Conservation (phyloP, 2,888 invertebrate species). For the Drosophila nigritarsus region DNA sequence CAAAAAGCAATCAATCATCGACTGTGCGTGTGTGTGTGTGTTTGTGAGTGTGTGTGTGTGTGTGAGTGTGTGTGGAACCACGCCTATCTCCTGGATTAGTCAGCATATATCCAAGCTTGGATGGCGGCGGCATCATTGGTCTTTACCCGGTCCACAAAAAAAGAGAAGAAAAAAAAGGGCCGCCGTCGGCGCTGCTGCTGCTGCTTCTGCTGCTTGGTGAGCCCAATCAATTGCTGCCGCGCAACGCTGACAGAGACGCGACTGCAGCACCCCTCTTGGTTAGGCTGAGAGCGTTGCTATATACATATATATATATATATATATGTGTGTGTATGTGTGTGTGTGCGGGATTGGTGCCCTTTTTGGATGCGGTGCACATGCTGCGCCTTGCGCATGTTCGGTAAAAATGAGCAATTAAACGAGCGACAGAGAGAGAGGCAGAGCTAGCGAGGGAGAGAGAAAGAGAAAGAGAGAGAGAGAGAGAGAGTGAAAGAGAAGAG, state of each 20-base stretch:
- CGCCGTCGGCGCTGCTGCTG: slow-evolving; percentile 46
- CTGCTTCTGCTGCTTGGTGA: slow-evolving; percentile 42
- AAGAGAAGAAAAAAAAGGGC: slow-evolving; percentile 45
- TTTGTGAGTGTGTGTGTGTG: slow-evolving; percentile 46
- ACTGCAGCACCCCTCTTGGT: slow-evolving; percentile 47
- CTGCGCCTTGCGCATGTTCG: slow-evolving; percentile 79
- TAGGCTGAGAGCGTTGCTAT: slow-evolving; percentile 34
- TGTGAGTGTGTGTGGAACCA: slow-evolving; percentile 76
- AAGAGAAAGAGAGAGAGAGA: background rate
- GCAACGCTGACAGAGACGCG: slow-evolving; percentile 52
- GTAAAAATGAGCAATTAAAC: slow-evolving; percentile 69
- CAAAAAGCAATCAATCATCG: slow-evolving; percentile 83
- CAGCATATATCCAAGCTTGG: slow-evolving; percentile 80
- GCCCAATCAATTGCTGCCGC: slow-evolving; percentile 78
- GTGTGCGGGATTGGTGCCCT: slow-evolving; percentile 55
- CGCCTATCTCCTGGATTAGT: slow-evolving; percentile 84
- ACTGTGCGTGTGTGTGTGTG: slow-evolving; percentile 45
- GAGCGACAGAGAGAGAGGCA: slow-evolving; percentile 24
- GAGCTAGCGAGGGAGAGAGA: slow-evolving; percentile 7
- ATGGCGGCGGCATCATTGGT: slow-evolving; percentile 81
- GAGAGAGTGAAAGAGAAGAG: background rate
- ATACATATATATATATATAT: background rate
- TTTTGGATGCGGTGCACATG: slow-evolving; percentile 55
- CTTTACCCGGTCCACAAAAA: slow-evolving; percentile 53
- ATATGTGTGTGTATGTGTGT: slow-evolving; percentile 18